Evolutionary conservation across 2,888 invertebrate genomes (phyloP).

Genomic region (Monoplex corrugatus): DNA sequence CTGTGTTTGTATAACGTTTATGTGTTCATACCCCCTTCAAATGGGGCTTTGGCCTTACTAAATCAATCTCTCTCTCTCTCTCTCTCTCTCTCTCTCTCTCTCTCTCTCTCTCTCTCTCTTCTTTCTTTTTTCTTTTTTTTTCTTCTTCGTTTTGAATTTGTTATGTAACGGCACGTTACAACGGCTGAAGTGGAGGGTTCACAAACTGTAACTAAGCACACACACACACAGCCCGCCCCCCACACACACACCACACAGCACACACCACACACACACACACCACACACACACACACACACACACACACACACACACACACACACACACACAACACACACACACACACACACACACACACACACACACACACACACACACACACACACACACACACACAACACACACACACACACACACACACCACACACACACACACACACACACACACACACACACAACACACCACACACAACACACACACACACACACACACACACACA

Average conservation of each 20-base stretch:
- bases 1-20: no score
- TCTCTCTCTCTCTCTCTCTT: constrained; percentile 30
- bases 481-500: no score
- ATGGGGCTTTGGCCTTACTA: neutral
- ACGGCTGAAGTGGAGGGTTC: no score
- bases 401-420: neutral
- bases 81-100: constrained; percentile 32
- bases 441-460: neutral
- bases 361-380: no score
- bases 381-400: neutral
- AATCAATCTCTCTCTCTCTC: neutral
- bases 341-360: no score
- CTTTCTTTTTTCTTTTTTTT: neutral
- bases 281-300: neutral
- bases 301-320: no score
- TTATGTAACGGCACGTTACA: no score
- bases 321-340: no score
- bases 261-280: neutral
- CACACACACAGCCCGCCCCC: neutral
- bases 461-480: no score
- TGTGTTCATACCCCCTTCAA: no score
- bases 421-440: neutral
- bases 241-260: neutral
- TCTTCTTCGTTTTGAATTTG: no score
- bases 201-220: no score